A percentile compares a stretch with the other conserved stretches of the same genome.
Evolutionary conservation across 2,113 vertebrate genomes (phyloP).

Genomic region (Phaethon lepturus): DNA sequence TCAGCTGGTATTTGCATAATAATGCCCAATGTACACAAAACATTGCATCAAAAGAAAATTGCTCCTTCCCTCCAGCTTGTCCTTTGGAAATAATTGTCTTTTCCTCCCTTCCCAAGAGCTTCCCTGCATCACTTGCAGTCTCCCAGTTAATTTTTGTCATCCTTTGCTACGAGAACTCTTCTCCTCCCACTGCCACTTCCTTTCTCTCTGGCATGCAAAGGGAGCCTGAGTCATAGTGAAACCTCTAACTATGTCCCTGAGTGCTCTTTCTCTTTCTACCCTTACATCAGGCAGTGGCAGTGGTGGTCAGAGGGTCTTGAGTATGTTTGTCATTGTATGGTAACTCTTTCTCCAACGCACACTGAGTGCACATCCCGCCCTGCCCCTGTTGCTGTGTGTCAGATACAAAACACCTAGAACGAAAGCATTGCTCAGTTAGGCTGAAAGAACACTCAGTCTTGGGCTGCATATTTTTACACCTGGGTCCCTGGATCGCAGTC

Average conservation of each 20-base stretch:
- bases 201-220: background rate
- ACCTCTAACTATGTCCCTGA: background rate
- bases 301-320: background rate
- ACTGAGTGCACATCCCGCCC: background rate
- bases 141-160: background rate
- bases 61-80: background rate
- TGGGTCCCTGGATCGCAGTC: background rate
- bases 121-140: accelerated
- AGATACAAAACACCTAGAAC: accelerated
- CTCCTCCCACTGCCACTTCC: background rate
- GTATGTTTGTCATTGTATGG: accelerated
- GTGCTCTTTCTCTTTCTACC: background rate
- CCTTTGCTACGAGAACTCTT: background rate
- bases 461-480: background rate
- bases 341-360: background rate
- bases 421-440: background rate
- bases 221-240: background rate
- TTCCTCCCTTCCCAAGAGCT: background rate
- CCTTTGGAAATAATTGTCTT: constrained; percentile 1
- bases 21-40: constrained; percentile 40
- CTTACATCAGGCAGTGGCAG: accelerated
- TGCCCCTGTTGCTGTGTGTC: background rate
- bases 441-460: background rate
- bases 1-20: constrained; percentile 36
- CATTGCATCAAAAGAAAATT: constrained; percentile 1